Conservation (phyloP, 2,888 invertebrate species). For the Drosophila anomalata region DNA sequence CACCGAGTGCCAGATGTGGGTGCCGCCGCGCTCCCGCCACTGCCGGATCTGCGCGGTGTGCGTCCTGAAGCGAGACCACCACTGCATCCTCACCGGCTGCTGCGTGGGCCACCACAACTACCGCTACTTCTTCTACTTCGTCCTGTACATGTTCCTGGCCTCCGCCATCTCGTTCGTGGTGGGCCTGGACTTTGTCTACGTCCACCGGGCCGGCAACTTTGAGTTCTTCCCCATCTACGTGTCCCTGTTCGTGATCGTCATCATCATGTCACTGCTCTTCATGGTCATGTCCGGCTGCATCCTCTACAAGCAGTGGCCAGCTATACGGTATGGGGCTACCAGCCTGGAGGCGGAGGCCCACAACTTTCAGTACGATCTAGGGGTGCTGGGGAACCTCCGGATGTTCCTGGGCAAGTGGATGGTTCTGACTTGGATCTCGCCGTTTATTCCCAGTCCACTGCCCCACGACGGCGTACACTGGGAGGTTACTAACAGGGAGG, state of each 20-base stretch:
- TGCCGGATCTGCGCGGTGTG: slow-evolving; percentile 7
- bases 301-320: neutral
- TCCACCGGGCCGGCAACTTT: neutral
- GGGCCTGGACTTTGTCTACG: neutral
- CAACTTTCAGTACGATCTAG: neutral
- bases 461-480: neutral
- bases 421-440: neutral
- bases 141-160: slow-evolving; percentile 1
- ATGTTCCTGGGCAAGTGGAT: neutral
- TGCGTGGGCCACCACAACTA: slow-evolving; percentile 13
- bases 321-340: neutral
- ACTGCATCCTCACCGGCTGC: slow-evolving; percentile 4
- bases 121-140: slow-evolving; percentile 9
- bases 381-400: neutral
- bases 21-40: slow-evolving; percentile 5
- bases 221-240: neutral
- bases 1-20: neutral
- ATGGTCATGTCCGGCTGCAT: neutral
- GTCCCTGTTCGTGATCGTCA: neutral
- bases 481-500: neutral
- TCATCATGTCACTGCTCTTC: neutral
- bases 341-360: neutral
- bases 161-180: neutral
- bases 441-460: slow-evolving; percentile 2
- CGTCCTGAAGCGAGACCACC: slow-evolving; percentile 9